phyloP scores from a whole-genome alignment of 1,140 invertebrate species.

The Drosophila burlai region DNA sequence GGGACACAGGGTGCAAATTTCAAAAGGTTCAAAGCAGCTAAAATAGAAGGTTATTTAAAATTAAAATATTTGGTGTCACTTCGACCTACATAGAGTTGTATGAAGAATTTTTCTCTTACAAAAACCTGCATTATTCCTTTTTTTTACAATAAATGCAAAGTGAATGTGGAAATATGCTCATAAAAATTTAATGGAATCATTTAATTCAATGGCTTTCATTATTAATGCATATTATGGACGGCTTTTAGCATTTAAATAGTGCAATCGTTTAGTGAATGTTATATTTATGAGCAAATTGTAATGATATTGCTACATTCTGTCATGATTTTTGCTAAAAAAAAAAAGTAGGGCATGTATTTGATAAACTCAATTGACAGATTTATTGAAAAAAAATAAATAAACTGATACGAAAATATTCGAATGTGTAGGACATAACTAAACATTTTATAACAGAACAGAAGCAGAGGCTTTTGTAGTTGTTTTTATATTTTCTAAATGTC shows the following conservation, averaged over 20 bases:
- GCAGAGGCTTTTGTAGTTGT: not conserved
- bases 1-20: not conserved
- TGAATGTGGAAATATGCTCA: constrained; percentile 1
- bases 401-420: not conserved
- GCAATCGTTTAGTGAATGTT: constrained; percentile 7
- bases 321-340: not conserved
- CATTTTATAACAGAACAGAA: not conserved
- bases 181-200: constrained; percentile 29
- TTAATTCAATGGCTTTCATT: constrained; percentile 19
- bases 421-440: not conserved
- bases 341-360: not conserved
- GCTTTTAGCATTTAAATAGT: constrained; percentile 1
- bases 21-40: not conserved
- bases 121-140: not conserved
- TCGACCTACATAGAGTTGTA: not conserved
- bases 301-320: not conserved
- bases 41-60: not conserved
- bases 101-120: not conserved
- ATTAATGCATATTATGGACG: constrained; percentile 7
- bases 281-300: not conserved
- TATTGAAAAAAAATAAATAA: no score
- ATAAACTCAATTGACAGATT: not conserved
- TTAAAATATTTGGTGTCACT: not conserved
- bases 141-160: not conserved
- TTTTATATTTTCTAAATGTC: not conserved